phyloP scores from a whole-genome alignment of 2,888 invertebrate species.

The Stenchaetothrips biformis region DNA sequence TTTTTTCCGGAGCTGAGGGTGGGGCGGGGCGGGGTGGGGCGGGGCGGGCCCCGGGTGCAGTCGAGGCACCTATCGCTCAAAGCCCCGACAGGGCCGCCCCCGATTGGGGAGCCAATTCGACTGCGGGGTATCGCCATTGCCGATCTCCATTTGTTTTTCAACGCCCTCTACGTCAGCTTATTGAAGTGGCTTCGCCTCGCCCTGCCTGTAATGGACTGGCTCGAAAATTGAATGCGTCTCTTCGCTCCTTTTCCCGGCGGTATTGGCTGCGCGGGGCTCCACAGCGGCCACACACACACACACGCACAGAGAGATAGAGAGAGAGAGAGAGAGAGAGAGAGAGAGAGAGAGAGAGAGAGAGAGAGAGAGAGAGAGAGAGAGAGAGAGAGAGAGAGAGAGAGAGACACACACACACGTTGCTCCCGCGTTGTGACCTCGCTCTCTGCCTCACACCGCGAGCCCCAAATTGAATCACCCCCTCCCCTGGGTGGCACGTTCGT shows the following conservation, averaged over 20 bases:
- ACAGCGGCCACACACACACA: not conserved
- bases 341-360: too few species aligned
- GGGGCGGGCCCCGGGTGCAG: not conserved
- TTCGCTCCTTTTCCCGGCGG: not conserved
- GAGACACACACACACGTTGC: too few species aligned
- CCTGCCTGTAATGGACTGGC: too few species aligned
- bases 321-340: too few species aligned
- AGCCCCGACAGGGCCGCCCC: not conserved
- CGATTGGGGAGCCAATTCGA: not conserved
- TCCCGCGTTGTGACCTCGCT: too few species aligned
- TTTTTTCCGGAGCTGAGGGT: not conserved
- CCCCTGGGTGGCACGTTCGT: too few species aligned
- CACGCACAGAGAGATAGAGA: too few species aligned
- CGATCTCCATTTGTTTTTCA: conserved; percentile 21
- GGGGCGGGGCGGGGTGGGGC: not conserved
- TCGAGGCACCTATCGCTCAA: conserved; percentile 5
- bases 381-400: too few species aligned
- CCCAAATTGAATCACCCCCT: too few species aligned
- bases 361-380: too few species aligned
- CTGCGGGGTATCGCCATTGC: not conserved
- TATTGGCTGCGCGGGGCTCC: not conserved
- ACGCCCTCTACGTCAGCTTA: not conserved
- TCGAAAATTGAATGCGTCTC: too few species aligned
- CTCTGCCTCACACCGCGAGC: too few species aligned
- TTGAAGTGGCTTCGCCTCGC: not conserved